Evolutionary conservation across 2,888 invertebrate genomes (phyloP).

Genomic region (Leptinotarsa tumamoca): DNA sequence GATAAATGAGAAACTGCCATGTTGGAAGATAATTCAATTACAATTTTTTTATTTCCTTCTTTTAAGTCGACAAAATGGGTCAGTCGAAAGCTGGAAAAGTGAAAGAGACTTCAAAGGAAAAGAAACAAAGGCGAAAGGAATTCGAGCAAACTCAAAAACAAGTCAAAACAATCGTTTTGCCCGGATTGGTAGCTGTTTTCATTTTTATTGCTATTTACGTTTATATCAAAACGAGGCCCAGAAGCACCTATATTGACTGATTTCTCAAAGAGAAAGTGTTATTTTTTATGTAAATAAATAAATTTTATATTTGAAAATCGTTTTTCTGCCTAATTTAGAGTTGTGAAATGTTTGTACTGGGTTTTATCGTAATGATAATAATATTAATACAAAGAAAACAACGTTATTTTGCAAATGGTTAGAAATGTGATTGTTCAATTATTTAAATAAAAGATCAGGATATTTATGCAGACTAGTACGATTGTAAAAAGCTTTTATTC

Average conservation of each 20-base stretch:
- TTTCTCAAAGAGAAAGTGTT: slow-evolving; percentile 27
- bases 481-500: no score
- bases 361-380: no score
- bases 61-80: slow-evolving; percentile 71
- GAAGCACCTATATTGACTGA: slow-evolving; percentile 53
- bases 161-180: slow-evolving; percentile 82
- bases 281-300: slow-evolving; percentile 46
- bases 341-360: no score
- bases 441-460: no score
- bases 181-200: slow-evolving; percentile 77
- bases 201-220: slow-evolving; percentile 81
- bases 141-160: slow-evolving; percentile 83
- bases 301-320: slow-evolving; percentile 37
- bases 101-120: slow-evolving; percentile 87
- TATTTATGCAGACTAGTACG: no score
- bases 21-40: neutral
- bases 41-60: slow-evolving; percentile 2
- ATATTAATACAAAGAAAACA: no score
- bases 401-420: no score
- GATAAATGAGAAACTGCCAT: neutral
- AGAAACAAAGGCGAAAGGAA: slow-evolving; percentile 86
- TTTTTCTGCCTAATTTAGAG: neutral
- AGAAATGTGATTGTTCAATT: no score
- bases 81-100: slow-evolving; percentile 80
- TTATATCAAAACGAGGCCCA: slow-evolving; percentile 83